Conservation (phyloP, 2,113 vertebrate species). For the Hoplias malabaricus region DNA sequence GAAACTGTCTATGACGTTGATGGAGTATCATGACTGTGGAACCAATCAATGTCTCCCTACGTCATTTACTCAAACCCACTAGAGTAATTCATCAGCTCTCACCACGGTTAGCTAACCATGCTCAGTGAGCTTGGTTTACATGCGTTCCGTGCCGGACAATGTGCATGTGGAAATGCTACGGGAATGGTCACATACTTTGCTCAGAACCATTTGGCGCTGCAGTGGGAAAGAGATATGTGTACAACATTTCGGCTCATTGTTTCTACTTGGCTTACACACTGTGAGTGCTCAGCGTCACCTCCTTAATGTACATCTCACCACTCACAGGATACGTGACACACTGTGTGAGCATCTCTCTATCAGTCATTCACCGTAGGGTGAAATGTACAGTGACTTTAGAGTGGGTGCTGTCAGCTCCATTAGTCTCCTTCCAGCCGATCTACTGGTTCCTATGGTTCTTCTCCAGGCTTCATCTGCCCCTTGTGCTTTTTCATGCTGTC, state of each 20-base stretch:
- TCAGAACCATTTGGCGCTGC: too few relatives aligned
- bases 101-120: too few relatives aligned
- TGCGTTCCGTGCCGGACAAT: too few relatives aligned
- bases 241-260: background rate
- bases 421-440: background rate
- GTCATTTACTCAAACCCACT: too few relatives aligned
- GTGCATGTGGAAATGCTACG: too few relatives aligned
- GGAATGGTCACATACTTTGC: too few relatives aligned
- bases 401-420: slow-evolving; percentile 13
- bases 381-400: background rate
- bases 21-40: too few relatives aligned
- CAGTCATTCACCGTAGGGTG: background rate
- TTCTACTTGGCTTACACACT: background rate
- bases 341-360: background rate
- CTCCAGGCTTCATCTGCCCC: slow-evolving; percentile 21
- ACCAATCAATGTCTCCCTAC: too few relatives aligned
- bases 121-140: too few relatives aligned
- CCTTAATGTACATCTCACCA: background rate
- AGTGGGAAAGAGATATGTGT: background rate
- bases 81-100: too few relatives aligned
- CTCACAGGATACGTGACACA: background rate
- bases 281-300: background rate
- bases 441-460: slow-evolving; percentile 19
- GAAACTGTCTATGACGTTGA: too few relatives aligned
- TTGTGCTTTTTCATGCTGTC: slow-evolving; percentile 45